Evolutionary conservation across 2,888 invertebrate genomes (phyloP).

Genomic region (Thelaira solivaga): DNA sequence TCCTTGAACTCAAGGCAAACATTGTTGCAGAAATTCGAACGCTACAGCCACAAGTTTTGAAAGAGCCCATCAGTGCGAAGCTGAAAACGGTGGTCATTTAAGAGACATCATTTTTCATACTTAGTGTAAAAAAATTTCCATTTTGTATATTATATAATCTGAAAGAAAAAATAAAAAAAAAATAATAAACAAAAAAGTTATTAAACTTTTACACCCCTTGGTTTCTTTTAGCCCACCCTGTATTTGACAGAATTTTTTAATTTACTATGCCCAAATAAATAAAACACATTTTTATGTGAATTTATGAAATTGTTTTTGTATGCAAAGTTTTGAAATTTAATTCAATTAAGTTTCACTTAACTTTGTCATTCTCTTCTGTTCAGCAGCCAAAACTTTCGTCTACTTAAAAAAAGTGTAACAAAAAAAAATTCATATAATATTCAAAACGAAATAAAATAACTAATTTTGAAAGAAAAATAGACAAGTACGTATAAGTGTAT

Average conservation of each 20-base stretch:
- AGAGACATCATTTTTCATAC: too few relatives aligned
- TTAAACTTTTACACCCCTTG: too few relatives aligned
- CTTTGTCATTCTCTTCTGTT: constrained; percentile 37
- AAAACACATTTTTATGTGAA: not conserved
- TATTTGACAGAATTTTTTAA: constrained; percentile 14
- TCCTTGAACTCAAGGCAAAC: too few relatives aligned
- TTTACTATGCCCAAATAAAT: constrained; percentile 7
- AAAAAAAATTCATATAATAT: constrained; percentile 23
- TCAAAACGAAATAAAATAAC: constrained; percentile 6
- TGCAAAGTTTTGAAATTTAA: constrained; percentile 1
- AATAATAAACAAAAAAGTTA: too few relatives aligned
- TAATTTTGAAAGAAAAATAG: not conserved
- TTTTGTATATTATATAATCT: too few relatives aligned
- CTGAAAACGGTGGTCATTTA: too few relatives aligned
- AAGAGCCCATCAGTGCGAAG: too few relatives aligned
- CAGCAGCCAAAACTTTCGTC: constrained; percentile 29
- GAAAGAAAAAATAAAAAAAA: too few relatives aligned
- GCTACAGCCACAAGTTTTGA: too few relatives aligned
- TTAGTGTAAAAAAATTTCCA: too few relatives aligned
- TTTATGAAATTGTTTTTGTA: not conserved
- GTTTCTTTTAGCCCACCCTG: not conserved
- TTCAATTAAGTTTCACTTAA: constrained; percentile 30
- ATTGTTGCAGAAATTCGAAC: too few relatives aligned
- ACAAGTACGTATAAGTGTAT: not conserved
- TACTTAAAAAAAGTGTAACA: not conserved